phyloP scores from a whole-genome alignment of 2,113 vertebrate genomes.

The Epinephelus lanceolatus region DNA sequence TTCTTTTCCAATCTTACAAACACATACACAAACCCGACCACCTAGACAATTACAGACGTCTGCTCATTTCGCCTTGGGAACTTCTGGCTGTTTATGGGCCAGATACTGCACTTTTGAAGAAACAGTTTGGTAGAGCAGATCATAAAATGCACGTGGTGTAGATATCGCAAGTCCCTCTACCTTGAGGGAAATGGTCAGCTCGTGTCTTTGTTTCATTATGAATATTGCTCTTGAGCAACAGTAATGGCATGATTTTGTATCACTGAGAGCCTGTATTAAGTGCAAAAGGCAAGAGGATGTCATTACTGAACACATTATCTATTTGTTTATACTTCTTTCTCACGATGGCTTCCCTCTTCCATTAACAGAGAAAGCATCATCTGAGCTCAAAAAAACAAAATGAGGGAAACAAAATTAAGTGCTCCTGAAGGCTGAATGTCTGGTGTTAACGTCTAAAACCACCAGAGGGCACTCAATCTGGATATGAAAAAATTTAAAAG shows the following conservation, averaged over 20 bases:
- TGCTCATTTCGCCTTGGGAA: constrained; percentile 64
- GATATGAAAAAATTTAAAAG: neutral
- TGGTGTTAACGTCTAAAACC: constrained; percentile 23
- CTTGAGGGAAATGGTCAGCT: constrained; percentile 24
- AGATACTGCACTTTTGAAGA: constrained; percentile 63
- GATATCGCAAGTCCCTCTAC: constrained; percentile 16
- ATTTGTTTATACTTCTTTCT: neutral
- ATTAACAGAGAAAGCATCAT: constrained; percentile 14
- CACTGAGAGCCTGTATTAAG: neutral
- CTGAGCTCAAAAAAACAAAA: neutral
- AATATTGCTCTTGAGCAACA: constrained; percentile 25
- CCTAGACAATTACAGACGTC: constrained; percentile 68
- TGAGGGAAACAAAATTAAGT: neutral
- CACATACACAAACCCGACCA: constrained; percentile 54
- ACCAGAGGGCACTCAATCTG: constrained; percentile 34
- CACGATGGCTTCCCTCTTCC: neutral
- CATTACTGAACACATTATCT: neutral
- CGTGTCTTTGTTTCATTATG: constrained; percentile 34
- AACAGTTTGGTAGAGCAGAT: constrained; percentile 51
- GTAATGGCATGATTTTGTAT: constrained; percentile 5
- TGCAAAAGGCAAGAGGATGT: constrained; percentile 2
- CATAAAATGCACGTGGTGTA: constrained; percentile 25
- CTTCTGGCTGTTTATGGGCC: constrained; percentile 65
- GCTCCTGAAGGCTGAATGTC: constrained; percentile 19
- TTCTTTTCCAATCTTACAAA: constrained; percentile 58